Evolutionary conservation across 2,113 vertebrate genomes (phyloP).

Genomic region (Hydrochoerus hydrochaeris): DNA sequence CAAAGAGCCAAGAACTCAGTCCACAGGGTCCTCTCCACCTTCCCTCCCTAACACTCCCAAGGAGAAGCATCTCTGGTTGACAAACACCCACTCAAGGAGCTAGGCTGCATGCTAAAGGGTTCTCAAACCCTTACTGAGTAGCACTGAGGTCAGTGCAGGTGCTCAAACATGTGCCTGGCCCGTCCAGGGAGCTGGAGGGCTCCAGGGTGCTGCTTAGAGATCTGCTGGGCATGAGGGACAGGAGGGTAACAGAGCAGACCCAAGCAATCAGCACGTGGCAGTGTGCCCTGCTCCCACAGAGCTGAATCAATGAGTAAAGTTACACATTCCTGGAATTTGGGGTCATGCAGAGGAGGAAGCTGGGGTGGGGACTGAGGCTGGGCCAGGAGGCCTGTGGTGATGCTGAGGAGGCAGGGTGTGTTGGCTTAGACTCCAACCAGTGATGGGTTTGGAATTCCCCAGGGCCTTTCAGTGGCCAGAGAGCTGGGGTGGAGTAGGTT

Average conservation of each 20-base stretch:
- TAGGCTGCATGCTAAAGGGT: not conserved
- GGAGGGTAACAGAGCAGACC: not conserved
- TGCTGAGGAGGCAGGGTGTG: not conserved
- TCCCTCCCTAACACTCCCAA: too few relatives aligned
- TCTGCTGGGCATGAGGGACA: too few relatives aligned
- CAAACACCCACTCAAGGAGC: not conserved
- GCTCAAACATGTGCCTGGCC: not conserved
- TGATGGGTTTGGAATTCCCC: slow-evolving; percentile 33
- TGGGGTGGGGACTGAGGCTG: not conserved
- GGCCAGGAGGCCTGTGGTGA: too few relatives aligned
- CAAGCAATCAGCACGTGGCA: not conserved
- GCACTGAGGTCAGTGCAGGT: rapidly evolving
- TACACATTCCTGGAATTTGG: not conserved
- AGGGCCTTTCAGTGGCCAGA: slow-evolving; percentile 40
- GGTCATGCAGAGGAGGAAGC: not conserved
- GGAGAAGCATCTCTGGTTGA: not conserved
- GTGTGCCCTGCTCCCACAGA: not conserved
- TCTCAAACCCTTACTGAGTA: not conserved
- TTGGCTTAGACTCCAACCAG: not conserved
- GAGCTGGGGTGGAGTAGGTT: not conserved
- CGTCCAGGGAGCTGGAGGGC: rapidly evolving
- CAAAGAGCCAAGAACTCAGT: not conserved
- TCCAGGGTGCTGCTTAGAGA: not conserved
- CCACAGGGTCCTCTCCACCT: not conserved
- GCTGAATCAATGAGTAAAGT: not conserved